These are phyloP conservation scores for Phaethornis superciliosus DNA, from an alignment of 2,113 vertebrate species.

Conservation along the genomic window DNA sequence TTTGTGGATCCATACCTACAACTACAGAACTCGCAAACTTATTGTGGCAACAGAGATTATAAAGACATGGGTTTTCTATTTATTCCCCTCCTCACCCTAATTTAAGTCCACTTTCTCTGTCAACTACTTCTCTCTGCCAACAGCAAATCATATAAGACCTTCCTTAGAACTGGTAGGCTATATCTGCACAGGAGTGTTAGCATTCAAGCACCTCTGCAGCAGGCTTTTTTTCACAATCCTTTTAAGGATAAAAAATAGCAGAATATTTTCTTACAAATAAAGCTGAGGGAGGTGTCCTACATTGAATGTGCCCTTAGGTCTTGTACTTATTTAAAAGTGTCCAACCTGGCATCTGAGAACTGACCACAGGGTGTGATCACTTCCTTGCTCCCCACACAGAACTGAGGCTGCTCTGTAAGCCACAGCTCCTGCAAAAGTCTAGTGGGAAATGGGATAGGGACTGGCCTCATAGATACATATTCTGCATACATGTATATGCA, in stretches of 20 bases:
- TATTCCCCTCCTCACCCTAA: neutral
- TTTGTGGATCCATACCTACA: neutral
- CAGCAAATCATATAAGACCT: neutral
- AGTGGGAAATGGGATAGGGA: neutral
- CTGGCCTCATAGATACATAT: accelerated
- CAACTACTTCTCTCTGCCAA: neutral
- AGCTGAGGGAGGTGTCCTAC: neutral
- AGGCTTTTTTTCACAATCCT: neutral
- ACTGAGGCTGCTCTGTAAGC: neutral
- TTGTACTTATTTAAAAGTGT: neutral
- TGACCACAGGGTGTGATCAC: neutral
- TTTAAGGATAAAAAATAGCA: neutral
- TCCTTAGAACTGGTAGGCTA: neutral
- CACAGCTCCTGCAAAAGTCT: neutral
- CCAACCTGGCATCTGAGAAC: neutral
- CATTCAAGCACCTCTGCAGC: neutral
- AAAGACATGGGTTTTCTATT: neutral
- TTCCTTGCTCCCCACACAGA: neutral
- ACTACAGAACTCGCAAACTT: neutral
- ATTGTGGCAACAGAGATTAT: neutral
- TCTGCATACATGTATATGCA: neutral
- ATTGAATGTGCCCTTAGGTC: neutral
- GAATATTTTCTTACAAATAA: neutral
- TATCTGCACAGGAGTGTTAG: neutral
- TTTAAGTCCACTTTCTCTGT: neutral